phyloP scores from a whole-genome alignment of 2,113 vertebrate genomes.

The Embiotoca jacksoni region DNA sequence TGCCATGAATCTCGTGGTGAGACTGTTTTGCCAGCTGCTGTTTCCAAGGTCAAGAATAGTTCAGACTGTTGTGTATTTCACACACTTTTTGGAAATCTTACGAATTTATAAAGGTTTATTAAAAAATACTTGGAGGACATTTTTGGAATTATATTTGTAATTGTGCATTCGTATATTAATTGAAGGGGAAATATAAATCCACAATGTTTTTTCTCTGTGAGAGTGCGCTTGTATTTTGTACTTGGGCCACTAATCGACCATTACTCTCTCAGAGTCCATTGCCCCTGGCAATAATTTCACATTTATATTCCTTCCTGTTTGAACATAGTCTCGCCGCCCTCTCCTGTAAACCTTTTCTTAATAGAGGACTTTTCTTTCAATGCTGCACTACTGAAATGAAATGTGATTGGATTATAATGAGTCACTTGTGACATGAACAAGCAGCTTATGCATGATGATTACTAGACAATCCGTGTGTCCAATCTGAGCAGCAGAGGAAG shows the following conservation, averaged over 20 bases:
- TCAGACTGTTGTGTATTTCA: not conserved
- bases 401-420: conserved; percentile 60
- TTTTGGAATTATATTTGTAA: no score
- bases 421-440: conserved; percentile 22
- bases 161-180: not conserved
- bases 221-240: not conserved
- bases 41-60: not conserved
- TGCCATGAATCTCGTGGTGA: not conserved
- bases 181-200: not conserved
- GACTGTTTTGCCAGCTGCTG: not conserved
- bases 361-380: not conserved
- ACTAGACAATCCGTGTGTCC: conserved; percentile 7
- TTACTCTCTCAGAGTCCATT: not conserved
- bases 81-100: not conserved
- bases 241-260: not conserved
- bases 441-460: conserved; percentile 46
- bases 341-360: not conserved
- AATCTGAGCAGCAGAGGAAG: conserved; percentile 21
- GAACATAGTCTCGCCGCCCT: not conserved
- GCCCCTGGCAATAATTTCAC: not conserved
- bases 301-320: no score
- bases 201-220: not conserved
- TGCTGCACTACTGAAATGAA: conserved; percentile 17
- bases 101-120: not conserved
- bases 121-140: not conserved